Evolutionary conservation across 2,113 vertebrate genomes (phyloP).

Genomic region (Redunca redunca): DNA sequence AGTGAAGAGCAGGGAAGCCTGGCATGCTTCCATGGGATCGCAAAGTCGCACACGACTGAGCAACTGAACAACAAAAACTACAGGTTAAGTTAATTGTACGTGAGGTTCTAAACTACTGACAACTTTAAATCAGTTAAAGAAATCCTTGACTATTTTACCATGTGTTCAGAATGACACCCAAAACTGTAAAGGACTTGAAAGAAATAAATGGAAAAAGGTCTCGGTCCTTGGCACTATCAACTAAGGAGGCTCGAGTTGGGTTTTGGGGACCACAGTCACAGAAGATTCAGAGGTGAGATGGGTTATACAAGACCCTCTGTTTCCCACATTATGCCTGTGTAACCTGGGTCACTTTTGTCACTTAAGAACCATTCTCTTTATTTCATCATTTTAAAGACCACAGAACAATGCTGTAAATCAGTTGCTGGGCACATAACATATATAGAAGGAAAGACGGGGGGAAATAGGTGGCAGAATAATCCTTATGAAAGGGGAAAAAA

Average conservation of each 20-base stretch:
- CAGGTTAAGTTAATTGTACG: neutral
- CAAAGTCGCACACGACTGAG: neutral
- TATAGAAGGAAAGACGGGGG: neutral
- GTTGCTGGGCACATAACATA: fast-evolving
- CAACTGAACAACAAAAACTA: neutral
- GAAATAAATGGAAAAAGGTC: neutral
- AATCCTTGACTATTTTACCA: neutral
- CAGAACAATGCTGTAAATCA: neutral
- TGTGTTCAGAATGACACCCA: neutral
- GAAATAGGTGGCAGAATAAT: neutral
- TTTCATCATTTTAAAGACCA: neutral
- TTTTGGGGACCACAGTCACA: fast-evolving
- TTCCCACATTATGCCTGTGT: neutral
- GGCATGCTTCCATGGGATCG: neutral
- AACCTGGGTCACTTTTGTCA: neutral
- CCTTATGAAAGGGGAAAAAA: neutral
- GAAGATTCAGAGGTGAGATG: neutral
- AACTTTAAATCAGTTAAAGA: neutral
- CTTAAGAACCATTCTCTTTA: neutral
- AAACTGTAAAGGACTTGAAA: neutral
- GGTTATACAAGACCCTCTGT: fast-evolving
- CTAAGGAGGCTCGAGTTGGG: fast-evolving
- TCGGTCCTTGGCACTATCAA: neutral
- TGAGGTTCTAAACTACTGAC: neutral
- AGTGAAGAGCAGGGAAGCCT: neutral